Percentiles rank a stretch among this genome's conserved stretches.
phyloP scores from a whole-genome alignment of 2,888 invertebrate species.

The Xanthia icteritia region DNA sequence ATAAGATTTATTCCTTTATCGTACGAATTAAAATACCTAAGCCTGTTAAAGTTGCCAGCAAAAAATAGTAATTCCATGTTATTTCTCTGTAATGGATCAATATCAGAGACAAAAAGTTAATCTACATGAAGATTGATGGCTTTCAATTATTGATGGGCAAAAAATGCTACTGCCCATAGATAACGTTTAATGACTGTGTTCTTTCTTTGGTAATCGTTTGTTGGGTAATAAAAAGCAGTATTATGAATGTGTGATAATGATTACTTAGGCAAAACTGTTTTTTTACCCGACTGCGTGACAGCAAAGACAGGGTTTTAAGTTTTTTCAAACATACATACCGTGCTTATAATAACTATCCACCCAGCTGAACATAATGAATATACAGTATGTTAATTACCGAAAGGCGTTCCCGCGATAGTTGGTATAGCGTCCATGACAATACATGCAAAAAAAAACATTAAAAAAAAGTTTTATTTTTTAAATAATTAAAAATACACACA shows the following conservation, averaged over 20 bases:
- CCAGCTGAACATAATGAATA: not conserved
- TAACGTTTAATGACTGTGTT: conserved; percentile 13
- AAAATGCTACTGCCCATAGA: conserved; percentile 23
- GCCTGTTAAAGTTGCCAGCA: conserved; percentile 16
- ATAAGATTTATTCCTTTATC: not conserved
- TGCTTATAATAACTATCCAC: not conserved
- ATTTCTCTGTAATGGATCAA: conserved; percentile 33
- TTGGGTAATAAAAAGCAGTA: conserved; percentile 11
- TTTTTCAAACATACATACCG: not conserved
- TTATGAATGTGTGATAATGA: conserved; percentile 6
- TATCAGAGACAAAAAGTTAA: conserved; percentile 49
- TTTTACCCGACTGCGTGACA: not conserved
- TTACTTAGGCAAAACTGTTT: not conserved
- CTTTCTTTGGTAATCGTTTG: conserved; percentile 20
- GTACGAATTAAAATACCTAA: conserved; percentile 16
- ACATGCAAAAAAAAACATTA: too few relatives aligned
- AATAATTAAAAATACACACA: too few relatives aligned
- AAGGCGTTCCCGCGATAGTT: too few relatives aligned
- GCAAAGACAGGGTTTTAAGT: too few relatives aligned
- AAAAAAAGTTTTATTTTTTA: too few relatives aligned
- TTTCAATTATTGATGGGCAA: conserved; percentile 31
- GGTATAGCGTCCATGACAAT: too few relatives aligned
- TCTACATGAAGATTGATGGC: conserved; percentile 58
- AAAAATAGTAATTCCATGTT: conserved; percentile 5
- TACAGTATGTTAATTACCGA: too few relatives aligned